Evolutionary conservation across 2,113 vertebrate species (phyloP).

Genomic region (Hyla sarda): DNA sequence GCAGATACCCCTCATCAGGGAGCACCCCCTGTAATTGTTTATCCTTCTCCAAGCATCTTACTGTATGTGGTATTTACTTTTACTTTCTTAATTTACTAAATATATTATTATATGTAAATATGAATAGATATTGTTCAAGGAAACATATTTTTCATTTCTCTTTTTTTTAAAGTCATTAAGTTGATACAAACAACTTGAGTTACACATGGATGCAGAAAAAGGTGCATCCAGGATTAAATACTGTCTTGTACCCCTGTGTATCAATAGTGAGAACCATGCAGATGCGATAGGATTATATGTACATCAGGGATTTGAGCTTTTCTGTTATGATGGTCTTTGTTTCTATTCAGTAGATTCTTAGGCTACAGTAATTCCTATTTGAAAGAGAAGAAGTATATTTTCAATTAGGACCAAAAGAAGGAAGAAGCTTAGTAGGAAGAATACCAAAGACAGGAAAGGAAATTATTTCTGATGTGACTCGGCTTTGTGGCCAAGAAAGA

Average conservation of each 20-base stretch:
- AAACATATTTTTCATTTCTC: too few species aligned
- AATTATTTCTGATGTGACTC: conserved; percentile 47
- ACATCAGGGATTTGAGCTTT: conserved; percentile 1
- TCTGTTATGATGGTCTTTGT: conserved; percentile 17
- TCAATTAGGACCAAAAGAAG: conserved; percentile 49
- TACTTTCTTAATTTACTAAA: too few species aligned
- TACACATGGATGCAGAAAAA: not conserved
- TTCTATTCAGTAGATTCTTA: conserved; percentile 44
- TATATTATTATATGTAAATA: too few species aligned
- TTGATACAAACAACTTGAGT: not conserved
- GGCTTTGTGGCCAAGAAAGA: conserved; percentile 42
- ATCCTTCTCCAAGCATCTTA: too few species aligned
- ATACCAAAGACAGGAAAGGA: conserved; percentile 32
- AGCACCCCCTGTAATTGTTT: too few species aligned
- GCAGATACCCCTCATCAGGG: too few species aligned
- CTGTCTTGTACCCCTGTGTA: not conserved
- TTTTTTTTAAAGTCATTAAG: too few species aligned
- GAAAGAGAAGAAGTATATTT: conserved; percentile 41
- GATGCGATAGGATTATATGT: conserved; percentile 41
- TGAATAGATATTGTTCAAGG: too few species aligned
- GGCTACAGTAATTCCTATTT: conserved; percentile 35
- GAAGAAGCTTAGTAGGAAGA: conserved; percentile 35
- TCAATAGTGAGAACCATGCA: conserved; percentile 33
- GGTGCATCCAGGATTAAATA: not conserved
- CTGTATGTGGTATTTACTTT: too few species aligned